Evolutionary conservation across 2,113 vertebrate species (phyloP).

Genomic region (Murina feae): DNA sequence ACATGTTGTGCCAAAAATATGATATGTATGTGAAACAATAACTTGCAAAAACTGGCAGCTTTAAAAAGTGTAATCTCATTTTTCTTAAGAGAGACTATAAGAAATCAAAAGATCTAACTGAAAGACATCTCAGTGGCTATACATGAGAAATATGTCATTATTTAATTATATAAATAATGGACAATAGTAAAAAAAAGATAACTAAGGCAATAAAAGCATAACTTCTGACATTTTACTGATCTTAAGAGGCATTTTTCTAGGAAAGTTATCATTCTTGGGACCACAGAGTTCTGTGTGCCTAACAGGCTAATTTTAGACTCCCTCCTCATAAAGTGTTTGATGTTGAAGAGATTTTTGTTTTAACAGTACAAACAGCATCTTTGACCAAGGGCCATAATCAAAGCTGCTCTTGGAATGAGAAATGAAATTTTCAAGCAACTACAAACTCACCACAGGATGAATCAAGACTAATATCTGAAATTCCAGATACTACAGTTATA

Average conservation of each 20-base stretch:
- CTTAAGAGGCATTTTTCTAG: not conserved
- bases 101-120: not conserved
- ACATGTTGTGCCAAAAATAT: not conserved
- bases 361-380: conserved; percentile 40
- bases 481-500: not conserved
- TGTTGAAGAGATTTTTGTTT: conserved; percentile 15
- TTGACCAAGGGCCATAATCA: conserved; percentile 20
- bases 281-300: not conserved
- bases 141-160: not conserved
- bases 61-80: not conserved
- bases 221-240: not conserved
- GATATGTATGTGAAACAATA: not conserved
- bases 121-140: not conserved
- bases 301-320: not conserved
- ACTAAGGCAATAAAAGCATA: not conserved
- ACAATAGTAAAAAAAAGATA: not conserved
- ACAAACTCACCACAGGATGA: not conserved
- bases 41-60: not conserved
- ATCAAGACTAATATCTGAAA: not conserved
- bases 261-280: not conserved
- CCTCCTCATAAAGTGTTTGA: not conserved
- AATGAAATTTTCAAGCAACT: not conserved
- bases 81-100: conserved; percentile 9
- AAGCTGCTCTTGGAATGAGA: conserved; percentile 23
- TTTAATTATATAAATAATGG: too few relatives aligned